A percentile compares a stretch with the other conserved stretches of the same genome.
These are phyloP conservation scores for Pseudochirops corinnae DNA, from an alignment of 2,797 vertebrate genomes.

Conservation along the genomic window DNA sequence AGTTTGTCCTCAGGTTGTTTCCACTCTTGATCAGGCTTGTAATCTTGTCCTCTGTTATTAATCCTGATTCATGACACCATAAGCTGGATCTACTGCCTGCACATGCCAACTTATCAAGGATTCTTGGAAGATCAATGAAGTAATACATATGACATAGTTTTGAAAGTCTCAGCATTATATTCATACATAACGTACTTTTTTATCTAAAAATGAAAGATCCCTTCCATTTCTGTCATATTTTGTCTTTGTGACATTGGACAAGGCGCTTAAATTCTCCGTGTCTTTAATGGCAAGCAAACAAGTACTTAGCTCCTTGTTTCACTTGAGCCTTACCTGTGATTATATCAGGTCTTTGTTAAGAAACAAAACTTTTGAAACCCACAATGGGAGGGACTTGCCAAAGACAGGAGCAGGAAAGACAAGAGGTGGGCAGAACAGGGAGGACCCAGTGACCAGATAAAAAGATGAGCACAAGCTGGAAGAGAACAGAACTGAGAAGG, in stretches of 20 bases:
- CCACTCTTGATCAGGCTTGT: background rate
- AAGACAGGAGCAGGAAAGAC: no score
- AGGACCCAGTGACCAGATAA: no score
- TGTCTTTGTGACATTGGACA: background rate
- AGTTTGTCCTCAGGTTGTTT: background rate
- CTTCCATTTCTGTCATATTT: background rate
- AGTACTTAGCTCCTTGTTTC: no score
- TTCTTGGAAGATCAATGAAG: background rate
- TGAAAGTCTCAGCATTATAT: background rate
- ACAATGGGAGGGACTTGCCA: no score
- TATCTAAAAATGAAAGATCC: background rate
- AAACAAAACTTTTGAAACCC: no score
- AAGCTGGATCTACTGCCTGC: background rate
- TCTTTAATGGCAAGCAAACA: no score
- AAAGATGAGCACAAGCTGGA: no score
- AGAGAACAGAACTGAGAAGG: no score
- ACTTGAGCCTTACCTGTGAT: no score
- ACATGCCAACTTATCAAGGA: background rate
- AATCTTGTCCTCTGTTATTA: background rate
- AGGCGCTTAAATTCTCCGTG: background rate
- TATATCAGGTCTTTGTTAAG: no score
- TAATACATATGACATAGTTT: background rate
- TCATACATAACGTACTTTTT: background rate
- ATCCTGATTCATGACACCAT: background rate
- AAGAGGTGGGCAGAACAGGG: no score